phyloP scores from a whole-genome alignment of 2,797 vertebrate genomes.

The Sorex maritimensis region DNA sequence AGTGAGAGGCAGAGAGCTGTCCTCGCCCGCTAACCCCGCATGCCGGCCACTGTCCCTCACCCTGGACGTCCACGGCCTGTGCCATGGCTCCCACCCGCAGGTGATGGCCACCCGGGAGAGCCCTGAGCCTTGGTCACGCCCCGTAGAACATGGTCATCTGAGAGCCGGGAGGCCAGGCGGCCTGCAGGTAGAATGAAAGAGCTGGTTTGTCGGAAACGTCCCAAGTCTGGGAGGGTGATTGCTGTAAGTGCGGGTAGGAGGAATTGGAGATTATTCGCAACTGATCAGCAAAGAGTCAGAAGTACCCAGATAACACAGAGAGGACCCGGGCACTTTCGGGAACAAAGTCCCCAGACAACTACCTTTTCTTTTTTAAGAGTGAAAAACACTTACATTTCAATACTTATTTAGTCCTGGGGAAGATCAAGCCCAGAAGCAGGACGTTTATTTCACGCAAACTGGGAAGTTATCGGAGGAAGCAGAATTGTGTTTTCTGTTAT shows the following conservation, averaged over 20 bases:
- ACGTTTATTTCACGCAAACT: not conserved
- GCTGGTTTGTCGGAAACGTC: not conserved
- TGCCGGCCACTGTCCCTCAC: too few species aligned
- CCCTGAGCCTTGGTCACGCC: slow-evolving; percentile 64
- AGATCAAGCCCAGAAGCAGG: not conserved
- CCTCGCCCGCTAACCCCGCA: too few species aligned
- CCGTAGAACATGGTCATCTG: slow-evolving; percentile 68
- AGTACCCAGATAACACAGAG: not conserved
- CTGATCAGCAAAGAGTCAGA: not conserved
- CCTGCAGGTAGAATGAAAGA: not conserved
- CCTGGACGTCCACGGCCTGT: too few species aligned
- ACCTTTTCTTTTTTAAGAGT: not conserved
- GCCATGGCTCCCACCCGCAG: not conserved
- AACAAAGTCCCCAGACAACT: not conserved
- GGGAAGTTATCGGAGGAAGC: not conserved
- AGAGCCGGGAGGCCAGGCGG: slow-evolving; percentile 47
- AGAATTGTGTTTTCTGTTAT: not conserved
- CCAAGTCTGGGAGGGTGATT: not conserved
- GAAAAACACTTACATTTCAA: not conserved
- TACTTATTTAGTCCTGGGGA: too few species aligned
- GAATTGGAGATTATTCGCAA: not conserved
- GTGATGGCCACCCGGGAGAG: slow-evolving; percentile 42
- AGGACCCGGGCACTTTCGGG: not conserved
- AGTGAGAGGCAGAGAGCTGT: too few species aligned
- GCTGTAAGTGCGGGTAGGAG: not conserved